Evolutionary conservation across 2,113 vertebrate species (phyloP), one percentile per base, ranked within the genome.

Genomic region (Atractosteus spatula): DNA sequence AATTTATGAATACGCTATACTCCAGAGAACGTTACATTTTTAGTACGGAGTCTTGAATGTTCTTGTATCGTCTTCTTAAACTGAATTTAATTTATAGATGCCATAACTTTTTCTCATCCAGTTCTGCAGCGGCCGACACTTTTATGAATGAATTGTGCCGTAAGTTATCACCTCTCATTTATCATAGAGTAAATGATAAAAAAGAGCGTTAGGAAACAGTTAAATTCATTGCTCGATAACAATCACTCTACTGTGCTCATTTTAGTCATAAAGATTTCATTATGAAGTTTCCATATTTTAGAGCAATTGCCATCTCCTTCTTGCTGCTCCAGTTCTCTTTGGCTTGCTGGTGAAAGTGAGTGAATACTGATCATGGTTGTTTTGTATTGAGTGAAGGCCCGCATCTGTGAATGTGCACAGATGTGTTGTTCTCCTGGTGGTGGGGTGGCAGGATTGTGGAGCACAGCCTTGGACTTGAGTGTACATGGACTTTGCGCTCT

Each of bases 71-170:
- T 70, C 71, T 63, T 73, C 64, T 71, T 57, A 77, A 82, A 74
- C 74, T 74, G 12, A 67, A 54, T 56, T 70, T 75, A 79, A 86
- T 88, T 88, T 87, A 87, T 77, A 75, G 80, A 68, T 77, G 63
- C 72, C 76, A 71, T 84, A 83, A 84, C 78, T 77, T 83, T 71
- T 64, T 65, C 71, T 75, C 71, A 61, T 77, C 51, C 69, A 72
- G 61, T 69, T 69, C 73, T 73, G 78, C 68, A 45, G 61, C 65
- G 41, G 69, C 75, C 83, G 87, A 85, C 84, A 84, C 55, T 73
- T 85, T 87, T 83, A 83, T 82, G 69, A 78, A 85, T 82, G 79
- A 83, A 71, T 77, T 76, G 74, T 76, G 61, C 71, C 66, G 74
- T 67, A 75, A 77, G 80, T 84, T 71, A 70, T 75, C 70, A 47